These are phyloP conservation scores for Sylvia borin DNA, from an alignment of 2,797 vertebrate species.

Conservation along the genomic window DNA sequence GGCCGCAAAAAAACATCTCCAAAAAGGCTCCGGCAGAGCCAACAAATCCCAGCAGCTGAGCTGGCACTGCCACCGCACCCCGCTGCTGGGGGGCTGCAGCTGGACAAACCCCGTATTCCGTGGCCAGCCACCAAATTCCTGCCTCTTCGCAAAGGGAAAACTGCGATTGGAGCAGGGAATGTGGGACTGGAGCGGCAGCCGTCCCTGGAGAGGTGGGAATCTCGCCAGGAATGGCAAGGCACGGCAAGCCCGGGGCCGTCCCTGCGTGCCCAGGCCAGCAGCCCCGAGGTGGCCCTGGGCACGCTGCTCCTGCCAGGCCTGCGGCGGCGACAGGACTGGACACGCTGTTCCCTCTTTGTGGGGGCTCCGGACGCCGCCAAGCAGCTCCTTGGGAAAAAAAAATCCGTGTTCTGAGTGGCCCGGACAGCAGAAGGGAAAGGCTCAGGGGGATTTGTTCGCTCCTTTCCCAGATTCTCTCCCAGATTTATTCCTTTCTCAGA, in stretches of 20 bases:
- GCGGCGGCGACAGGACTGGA: slow-evolving; percentile 17
- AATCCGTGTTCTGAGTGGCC: background rate
- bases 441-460: background rate
- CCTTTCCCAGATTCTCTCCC: background rate
- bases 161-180: background rate
- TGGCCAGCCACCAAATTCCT: background rate
- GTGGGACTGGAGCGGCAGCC: background rate
- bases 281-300: background rate
- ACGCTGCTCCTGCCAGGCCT: background rate
- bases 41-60: slow-evolving; percentile 7
- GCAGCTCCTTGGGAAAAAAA: background rate
- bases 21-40: background rate
- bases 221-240: background rate
- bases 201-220: background rate
- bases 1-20: background rate
- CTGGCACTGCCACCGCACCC: background rate
- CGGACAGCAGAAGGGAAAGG: rapidly evolving
- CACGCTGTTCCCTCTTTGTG: background rate
- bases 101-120: rapidly evolving
- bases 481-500: background rate
- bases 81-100: background rate
- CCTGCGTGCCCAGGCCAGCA: background rate
- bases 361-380: rapidly evolving
- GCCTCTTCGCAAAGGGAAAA: rapidly evolving
- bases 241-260: background rate